Evolutionary conservation across 2,888 invertebrate species (phyloP).

Genomic region (Eurytoma adleriae): DNA sequence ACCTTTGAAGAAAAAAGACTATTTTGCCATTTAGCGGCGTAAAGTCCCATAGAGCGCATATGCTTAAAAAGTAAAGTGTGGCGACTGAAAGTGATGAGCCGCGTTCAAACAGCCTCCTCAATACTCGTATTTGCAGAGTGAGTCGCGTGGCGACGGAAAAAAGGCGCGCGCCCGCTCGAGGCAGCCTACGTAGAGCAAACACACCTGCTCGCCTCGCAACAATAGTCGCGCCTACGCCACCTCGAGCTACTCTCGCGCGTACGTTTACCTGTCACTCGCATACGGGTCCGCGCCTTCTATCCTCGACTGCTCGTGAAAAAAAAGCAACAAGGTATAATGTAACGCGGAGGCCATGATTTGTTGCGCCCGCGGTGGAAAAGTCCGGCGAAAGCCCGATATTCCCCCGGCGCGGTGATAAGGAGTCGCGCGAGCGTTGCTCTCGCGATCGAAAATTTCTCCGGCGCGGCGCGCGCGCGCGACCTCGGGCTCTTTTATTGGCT

Average conservation of each 20-base stretch:
- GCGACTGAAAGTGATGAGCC: background rate
- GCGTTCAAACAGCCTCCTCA: background rate
- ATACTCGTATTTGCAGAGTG: background rate
- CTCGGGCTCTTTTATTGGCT: conserved; percentile 43
- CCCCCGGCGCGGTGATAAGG: too few relatives aligned
- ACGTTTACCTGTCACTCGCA: too few relatives aligned
- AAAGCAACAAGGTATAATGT: too few relatives aligned
- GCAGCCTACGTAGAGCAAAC: background rate
- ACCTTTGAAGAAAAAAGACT: too few relatives aligned
- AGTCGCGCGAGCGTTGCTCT: background rate
- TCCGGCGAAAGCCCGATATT: too few relatives aligned
- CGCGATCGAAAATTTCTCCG: background rate
- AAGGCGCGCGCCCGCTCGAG: background rate
- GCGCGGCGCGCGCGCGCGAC: background rate
- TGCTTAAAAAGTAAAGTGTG: too few relatives aligned
- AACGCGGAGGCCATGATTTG: too few relatives aligned
- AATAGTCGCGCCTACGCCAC: conserved; percentile 17
- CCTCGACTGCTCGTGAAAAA: too few relatives aligned
- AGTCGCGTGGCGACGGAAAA: conserved; percentile 6
- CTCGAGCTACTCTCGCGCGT: conserved; percentile 19
- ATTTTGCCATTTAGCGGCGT: too few relatives aligned
- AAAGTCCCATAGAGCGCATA: too few relatives aligned
- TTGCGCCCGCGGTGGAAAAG: too few relatives aligned
- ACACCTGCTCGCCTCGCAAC: conserved; percentile 1
- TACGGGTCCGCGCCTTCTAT: too few relatives aligned